These are phyloP conservation scores for Kryphioiulus occultus DNA, from an alignment of 2,888 invertebrate genomes.

Conservation along the genomic window DNA sequence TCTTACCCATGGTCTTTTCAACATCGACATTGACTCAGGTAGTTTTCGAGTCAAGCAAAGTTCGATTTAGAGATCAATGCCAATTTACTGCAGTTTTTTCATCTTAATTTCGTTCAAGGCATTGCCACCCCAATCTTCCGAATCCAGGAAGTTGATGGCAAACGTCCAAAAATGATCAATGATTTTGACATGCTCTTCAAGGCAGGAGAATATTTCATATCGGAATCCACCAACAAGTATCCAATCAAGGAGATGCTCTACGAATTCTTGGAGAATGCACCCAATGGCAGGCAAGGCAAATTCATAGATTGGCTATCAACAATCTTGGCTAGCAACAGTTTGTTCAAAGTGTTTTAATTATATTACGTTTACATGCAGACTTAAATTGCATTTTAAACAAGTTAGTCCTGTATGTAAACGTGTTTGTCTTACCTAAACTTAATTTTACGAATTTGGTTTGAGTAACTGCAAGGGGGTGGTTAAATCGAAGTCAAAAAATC, in stretches of 20 bases:
- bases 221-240: conserved; percentile 82
- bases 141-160: conserved; percentile 74
- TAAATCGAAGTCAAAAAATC: too few relatives aligned
- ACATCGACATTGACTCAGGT: conserved; percentile 78
- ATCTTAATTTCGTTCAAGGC: neutral
- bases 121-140: conserved; percentile 69
- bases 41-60: conserved; percentile 58
- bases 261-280: conserved; percentile 72
- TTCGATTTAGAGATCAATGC: neutral
- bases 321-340: neutral
- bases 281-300: conserved; percentile 80
- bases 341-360: too few relatives aligned
- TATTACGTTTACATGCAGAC: too few relatives aligned
- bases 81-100: neutral
- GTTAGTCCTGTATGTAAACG: too few relatives aligned
- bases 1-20: conserved; percentile 88
- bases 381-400: too few relatives aligned
- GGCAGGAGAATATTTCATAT: conserved; percentile 87
- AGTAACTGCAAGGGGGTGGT: too few relatives aligned
- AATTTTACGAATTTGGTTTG: too few relatives aligned
- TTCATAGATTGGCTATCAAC: neutral
- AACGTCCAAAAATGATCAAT: conserved; percentile 74
- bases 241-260: conserved; percentile 74
- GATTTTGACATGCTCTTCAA: conserved; percentile 73
- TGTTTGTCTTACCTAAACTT: too few relatives aligned